Evolutionary conservation across 2,797 vertebrate species (phyloP).

Genomic region (Acestrorhynchus altus): DNA sequence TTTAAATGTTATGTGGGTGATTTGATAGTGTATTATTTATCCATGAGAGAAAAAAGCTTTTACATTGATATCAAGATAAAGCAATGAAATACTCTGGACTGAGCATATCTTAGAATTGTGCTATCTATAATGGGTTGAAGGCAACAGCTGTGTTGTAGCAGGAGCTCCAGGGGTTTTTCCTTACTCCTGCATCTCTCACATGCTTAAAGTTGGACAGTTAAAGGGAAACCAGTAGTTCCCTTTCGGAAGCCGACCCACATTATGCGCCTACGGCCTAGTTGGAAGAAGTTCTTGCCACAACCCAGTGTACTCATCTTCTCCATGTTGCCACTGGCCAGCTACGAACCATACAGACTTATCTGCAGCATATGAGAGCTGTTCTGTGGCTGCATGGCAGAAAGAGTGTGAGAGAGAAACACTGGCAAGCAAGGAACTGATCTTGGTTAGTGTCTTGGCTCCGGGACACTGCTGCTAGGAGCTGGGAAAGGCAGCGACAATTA

Average conservation of each 20-base stretch:
- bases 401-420: constrained; percentile 7
- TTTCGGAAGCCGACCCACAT: background rate
- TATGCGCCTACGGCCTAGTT: constrained; percentile 5
- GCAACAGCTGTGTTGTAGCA: background rate
- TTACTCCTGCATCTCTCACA: background rate
- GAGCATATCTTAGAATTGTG: background rate
- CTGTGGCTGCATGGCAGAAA: constrained; percentile 36
- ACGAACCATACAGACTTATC: constrained; percentile 47
- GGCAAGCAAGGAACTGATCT: constrained; percentile 60
- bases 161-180: constrained; percentile 1
- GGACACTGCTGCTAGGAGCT: constrained; percentile 35
- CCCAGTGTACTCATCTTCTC: background rate
- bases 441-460: constrained; percentile 70
- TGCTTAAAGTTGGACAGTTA: background rate
- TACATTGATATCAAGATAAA: background rate
- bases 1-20: no score
- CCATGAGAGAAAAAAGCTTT: background rate
- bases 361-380: constrained; percentile 46
- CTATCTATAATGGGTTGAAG: background rate
- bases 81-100: background rate
- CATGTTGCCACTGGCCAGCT: constrained; percentile 45
- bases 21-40: background rate
- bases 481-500: constrained; percentile 68
- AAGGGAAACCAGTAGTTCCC: background rate
- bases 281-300: constrained; percentile 2